phyloP scores from a whole-genome alignment of 2,888 invertebrate genomes.

The Amphipoea lucens region DNA sequence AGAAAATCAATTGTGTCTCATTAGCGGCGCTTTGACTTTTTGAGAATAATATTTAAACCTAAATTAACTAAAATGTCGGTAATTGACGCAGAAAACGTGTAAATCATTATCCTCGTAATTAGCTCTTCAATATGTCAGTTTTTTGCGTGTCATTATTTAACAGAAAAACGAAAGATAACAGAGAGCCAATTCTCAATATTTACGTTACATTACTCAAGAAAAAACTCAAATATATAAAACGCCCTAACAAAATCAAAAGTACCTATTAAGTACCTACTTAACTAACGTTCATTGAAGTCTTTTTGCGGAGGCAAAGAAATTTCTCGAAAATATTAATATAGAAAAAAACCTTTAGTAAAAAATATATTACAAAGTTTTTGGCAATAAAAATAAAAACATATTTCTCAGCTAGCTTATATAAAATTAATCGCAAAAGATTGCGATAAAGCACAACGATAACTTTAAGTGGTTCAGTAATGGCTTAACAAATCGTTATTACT shows the following conservation, averaged over 20 bases:
- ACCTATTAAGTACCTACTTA: too few relatives aligned
- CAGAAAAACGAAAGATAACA: too few relatives aligned
- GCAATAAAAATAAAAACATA: slow-evolving; percentile 41
- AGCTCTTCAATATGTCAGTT: too few relatives aligned
- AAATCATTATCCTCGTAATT: too few relatives aligned
- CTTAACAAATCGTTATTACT: slow-evolving; percentile 61
- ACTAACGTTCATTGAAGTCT: neutral
- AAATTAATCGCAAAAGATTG: slow-evolving; percentile 61
- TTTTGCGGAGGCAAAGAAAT: neutral
- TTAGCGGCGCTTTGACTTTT: too few relatives aligned
- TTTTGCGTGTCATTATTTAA: too few relatives aligned
- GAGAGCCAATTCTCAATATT: too few relatives aligned
- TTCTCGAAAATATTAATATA: neutral
- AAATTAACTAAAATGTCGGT: too few relatives aligned
- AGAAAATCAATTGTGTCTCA: too few relatives aligned
- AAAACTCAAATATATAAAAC: neutral
- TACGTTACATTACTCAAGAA: too few relatives aligned
- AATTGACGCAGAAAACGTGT: too few relatives aligned
- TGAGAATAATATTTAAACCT: too few relatives aligned
- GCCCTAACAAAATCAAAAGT: neutral
- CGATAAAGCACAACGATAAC: slow-evolving; percentile 62
- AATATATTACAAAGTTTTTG: neutral
- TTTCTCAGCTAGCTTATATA: slow-evolving; percentile 46
- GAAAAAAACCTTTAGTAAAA: neutral
- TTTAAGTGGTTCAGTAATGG: slow-evolving; percentile 54